Evolutionary conservation across 2,797 vertebrate genomes (phyloP).

Genomic region (Chelon auratus): DNA sequence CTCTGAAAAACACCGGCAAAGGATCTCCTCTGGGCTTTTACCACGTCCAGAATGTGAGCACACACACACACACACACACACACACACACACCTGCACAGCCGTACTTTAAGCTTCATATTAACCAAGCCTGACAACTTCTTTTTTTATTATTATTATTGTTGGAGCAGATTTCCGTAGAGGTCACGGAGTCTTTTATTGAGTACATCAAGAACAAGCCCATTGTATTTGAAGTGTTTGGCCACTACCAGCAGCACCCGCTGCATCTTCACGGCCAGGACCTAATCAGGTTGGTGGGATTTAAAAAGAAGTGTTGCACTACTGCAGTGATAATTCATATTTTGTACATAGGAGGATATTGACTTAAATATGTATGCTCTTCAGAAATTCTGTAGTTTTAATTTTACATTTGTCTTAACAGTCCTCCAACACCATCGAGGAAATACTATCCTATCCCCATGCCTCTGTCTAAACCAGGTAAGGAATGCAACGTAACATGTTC

Average conservation of each 20-base stretch:
- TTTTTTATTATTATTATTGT: neutral
- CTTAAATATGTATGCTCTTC: neutral
- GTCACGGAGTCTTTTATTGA: slow-evolving; percentile 98
- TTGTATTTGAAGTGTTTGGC: slow-evolving; percentile 99
- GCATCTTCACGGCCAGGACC: slow-evolving; percentile 92
- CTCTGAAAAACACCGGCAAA: slow-evolving; percentile 95
- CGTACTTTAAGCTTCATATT: neutral
- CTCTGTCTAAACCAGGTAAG: slow-evolving; percentile 96
- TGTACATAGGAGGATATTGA: neutral
- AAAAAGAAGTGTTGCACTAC: neutral
- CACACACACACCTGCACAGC: neutral
- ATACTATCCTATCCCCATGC: slow-evolving; percentile 98
- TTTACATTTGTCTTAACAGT: slow-evolving; percentile 73
- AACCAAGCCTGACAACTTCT: neutral
- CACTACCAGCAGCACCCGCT: slow-evolving; percentile 97
- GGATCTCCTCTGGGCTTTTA: slow-evolving; percentile 95
- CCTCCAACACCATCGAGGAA: slow-evolving; percentile 92
- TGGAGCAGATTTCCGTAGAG: slow-evolving; percentile 92
- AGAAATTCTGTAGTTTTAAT: neutral
- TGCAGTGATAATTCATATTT: neutral
- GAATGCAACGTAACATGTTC: slow-evolving; percentile 11
- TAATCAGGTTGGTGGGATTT: slow-evolving; percentile 86
- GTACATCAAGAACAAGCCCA: slow-evolving; percentile 95
- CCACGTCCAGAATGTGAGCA: slow-evolving; percentile 97
- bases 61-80: neutral